Evolutionary conservation across 2,888 invertebrate species (phyloP).

Genomic region (Nipponacmea schrenckii): DNA sequence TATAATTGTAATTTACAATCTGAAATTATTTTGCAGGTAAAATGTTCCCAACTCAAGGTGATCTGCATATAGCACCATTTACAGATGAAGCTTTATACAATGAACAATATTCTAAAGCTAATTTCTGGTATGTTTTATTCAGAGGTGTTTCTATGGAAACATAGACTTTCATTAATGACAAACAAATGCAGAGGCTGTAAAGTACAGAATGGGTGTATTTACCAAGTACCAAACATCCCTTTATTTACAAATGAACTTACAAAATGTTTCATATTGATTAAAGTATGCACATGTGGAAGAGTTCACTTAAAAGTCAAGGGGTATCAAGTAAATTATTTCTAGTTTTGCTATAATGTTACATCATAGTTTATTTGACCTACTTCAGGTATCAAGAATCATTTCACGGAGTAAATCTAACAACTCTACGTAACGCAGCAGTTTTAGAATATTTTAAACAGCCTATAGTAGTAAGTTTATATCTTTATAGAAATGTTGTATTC

Average conservation of each 20-base stretch:
- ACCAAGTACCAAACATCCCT: too few species aligned
- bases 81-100: constrained; percentile 96
- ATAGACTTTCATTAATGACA: too few species aligned
- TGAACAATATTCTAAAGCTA: constrained; percentile 98
- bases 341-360: too few species aligned
- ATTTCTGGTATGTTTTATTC: constrained; percentile 82
- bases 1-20: too few species aligned
- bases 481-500: too few species aligned
- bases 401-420: constrained; percentile 95
- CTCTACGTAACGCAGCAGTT: constrained; percentile 90
- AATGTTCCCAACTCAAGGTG: constrained; percentile 98
- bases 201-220: too few species aligned
- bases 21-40: constrained; percentile 74
- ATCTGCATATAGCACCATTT: constrained; percentile 96
- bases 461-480: constrained; percentile 77
- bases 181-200: too few species aligned
- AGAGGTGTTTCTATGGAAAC: not conserved
- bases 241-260: too few species aligned
- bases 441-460: constrained; percentile 98
- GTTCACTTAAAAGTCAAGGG: too few species aligned
- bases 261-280: too few species aligned
- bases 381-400: constrained; percentile 91
- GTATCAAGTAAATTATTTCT: too few species aligned
- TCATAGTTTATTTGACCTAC: not conserved
- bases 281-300: too few species aligned